These are phyloP conservation scores for Heliocidaris erythrogramma DNA, from an alignment of 35 echinoderm and acorn worm genomes.

Conservation along the genomic window DNA sequence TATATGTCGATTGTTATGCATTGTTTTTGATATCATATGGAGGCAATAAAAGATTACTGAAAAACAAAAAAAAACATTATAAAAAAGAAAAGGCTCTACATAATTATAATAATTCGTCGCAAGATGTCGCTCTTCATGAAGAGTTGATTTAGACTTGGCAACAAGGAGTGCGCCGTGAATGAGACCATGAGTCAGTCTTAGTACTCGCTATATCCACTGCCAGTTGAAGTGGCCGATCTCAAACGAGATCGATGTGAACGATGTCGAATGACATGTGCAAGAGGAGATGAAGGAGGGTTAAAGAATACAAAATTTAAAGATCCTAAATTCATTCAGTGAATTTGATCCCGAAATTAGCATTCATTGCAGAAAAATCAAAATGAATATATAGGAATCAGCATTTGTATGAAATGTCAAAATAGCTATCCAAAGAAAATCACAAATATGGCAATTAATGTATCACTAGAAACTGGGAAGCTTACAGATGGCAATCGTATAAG, in stretches of 20 bases:
- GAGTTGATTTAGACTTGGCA: not conserved
- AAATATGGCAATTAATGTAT: too few relatives aligned
- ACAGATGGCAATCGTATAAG: too few relatives aligned
- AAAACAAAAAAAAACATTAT: too few relatives aligned
- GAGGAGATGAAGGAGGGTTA: not conserved
- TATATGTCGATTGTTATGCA: too few relatives aligned
- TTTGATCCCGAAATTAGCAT: not conserved
- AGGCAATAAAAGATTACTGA: too few relatives aligned
- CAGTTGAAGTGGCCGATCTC: not conserved
- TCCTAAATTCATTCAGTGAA: not conserved
- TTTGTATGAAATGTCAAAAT: not conserved
- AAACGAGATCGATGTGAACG: not conserved
- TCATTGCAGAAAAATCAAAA: not conserved
- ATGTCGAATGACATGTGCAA: conserved; percentile 39
- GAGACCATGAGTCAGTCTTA: not conserved
- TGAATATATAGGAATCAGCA: not conserved
- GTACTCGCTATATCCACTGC: not conserved
- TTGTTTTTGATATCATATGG: too few relatives aligned
- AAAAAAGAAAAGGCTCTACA: too few relatives aligned
- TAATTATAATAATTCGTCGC: not conserved
- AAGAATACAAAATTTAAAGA: not conserved
- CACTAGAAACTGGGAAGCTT: too few relatives aligned
- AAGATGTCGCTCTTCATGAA: not conserved
- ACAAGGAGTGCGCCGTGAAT: too few relatives aligned
- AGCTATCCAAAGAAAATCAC: too few relatives aligned